Evolutionary conservation across 1,140 invertebrate species (phyloP), one percentile per base, ranked within the genome.

Genomic region (Nebria ingens): DNA sequence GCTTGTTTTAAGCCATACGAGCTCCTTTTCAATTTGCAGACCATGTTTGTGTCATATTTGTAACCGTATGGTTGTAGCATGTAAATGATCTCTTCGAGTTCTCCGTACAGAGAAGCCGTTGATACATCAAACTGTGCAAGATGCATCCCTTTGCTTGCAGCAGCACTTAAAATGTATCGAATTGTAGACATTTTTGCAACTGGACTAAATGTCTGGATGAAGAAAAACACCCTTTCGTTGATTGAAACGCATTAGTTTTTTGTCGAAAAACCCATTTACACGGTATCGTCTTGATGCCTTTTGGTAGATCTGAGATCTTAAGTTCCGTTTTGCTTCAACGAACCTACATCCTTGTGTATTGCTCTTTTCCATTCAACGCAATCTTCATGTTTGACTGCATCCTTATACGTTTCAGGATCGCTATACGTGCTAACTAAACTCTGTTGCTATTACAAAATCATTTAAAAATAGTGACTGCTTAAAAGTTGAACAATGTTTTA

Each of bases 1-100:
- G 73, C 59, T 56, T 73, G 70, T 53, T 72, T 71, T 13, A 74
- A 54, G 1, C 70, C 70, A 59, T 72, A 72, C 2, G 73, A 19
- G 17, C 63, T 65, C 58, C 68, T 72, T 51, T 61, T 59, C 12
- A 77, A 57, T 54, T 64, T 64, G 64, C 71, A 73, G 55, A 62
- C 59, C 23, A 21, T 56, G 12, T 59, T 51, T n/a, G 22, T 23
- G 4, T 21, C 23, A 6, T 64, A 57, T 9, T 55, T 17, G 15
- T 61, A 52, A 19, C 60, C 62, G 21, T 65, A 22, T 20, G 65
- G 67, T 57, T 67, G 64, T 54, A 62, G 21, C 62, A 60, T 58
- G 15, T 42, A 53, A 19, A 61, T 55, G 13, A 15, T 21, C 52
- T 60, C 56, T 58, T 60, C 56, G n/a, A 60, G 51, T 19, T 60